Conservation (phyloP, 1,140 invertebrate genomes). For the Heliothis subflexa region DNA sequence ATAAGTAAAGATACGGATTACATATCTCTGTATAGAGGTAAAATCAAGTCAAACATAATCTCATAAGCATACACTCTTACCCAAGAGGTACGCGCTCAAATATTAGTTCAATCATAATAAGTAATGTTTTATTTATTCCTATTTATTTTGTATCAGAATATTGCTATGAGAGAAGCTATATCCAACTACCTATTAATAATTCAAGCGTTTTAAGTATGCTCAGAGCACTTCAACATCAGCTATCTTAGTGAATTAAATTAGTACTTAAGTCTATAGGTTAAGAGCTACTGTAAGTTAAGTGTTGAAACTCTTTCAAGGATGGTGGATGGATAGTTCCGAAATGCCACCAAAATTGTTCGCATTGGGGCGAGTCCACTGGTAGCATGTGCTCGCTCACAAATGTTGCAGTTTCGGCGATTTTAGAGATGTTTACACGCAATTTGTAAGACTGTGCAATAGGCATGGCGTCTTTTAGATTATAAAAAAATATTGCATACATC, state of each 20-base stretch:
- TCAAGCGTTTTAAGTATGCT: neutral
- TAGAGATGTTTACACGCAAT: no score
- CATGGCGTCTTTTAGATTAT: no score
- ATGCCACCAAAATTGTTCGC: no score
- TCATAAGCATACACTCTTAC: neutral
- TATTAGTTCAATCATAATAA: neutral
- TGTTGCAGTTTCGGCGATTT: no score
- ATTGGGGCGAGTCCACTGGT: no score
- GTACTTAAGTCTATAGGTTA: neutral
- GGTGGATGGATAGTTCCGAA: no score
- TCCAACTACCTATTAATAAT: neutral
- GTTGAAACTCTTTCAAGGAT: no score
- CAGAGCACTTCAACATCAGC: neutral
- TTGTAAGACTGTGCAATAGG: no score
- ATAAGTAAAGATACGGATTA: no score
- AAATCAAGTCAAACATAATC: neutral
- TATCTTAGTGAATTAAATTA: conserved; percentile 11
- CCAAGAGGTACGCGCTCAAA: neutral
- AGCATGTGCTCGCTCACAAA: no score
- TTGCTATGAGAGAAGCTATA: neutral
- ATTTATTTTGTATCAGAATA: neutral
- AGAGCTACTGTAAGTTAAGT: neutral
- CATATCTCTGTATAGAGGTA: no score
- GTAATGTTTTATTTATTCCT: neutral
- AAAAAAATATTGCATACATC: no score